Base-by-base conservation (phyloP, 2,113 vertebrate genomes). In the Pungitius pungitius region DNA sequence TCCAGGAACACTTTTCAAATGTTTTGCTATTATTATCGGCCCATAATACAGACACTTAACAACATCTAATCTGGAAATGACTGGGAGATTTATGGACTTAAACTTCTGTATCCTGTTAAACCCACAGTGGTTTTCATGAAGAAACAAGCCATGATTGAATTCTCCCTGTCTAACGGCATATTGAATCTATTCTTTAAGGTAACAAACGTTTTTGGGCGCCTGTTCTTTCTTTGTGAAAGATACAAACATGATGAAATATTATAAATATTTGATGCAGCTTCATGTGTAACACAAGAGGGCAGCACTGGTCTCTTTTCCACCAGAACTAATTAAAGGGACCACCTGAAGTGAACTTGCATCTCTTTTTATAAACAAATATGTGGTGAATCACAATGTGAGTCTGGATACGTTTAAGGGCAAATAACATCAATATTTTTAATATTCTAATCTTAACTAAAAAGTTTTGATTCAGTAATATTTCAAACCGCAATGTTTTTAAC, bases 251-350 rank as follows among this genome's bases (percentile, higher is more conserved):
- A 13, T 26, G 14, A 2, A 14, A 6, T 54, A 14, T 54, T 26
- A 26, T 54, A 26, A 26, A 54, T 54, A 54, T 54, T 26, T 14
- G 22, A 3, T 86, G 87, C 63, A 85, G 62, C 20, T 54, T 84
- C 6, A 26, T 37, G 9, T 45, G 17, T 10, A 74, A 76, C 93
- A 93, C 91, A 55, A 85, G 84, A 90, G 86, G 93, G 90, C 90
- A 93, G 90, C 88, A 92, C 68, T 88, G 83, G 56, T 90, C 87
- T 87, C 82, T 86, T 27, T 63, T 76, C 43, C 20, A 62, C 24
- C 35, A 30, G 12, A 67, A 40, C 17, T 17, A 83, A 58, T 75
- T 79, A 79, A 45, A 77, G 15, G 51, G 14, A 14, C 37, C 56
- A 33, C 15, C 20, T 69, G 35, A 81, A 49, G 73, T 64, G 11